Evolutionary conservation across 2,888 invertebrate genomes (phyloP), one percentile per base, ranked within the genome.

Genomic region (Desoria tigrina): DNA sequence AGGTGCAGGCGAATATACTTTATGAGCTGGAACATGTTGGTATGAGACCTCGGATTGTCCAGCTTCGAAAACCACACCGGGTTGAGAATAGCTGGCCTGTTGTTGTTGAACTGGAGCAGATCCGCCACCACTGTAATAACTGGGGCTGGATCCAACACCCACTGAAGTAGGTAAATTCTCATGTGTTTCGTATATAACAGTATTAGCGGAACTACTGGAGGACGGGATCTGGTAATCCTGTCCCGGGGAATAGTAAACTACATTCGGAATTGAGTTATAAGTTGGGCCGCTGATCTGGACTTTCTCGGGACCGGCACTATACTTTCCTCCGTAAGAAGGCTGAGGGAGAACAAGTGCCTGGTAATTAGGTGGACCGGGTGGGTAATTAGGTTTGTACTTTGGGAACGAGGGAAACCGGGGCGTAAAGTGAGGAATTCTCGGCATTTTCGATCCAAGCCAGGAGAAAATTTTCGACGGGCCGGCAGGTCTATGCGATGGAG

Each of bases 401-500:
- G 24, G 26, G 14, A 21, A 28, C 21, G 51, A 37, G 51, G 61
- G 49, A 21, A 23, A 53, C n/a, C 45, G 57, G 11, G 73, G 72
- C 16, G 69, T 54, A n/a, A 68, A 63, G n/a, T 59, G 58, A 11
- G 71, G 68, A 9, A 75, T 54, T 45, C 72, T 75, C 3, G 72
- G 62, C 45, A 75, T 68, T 49, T 67, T 50, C 24, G 70, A 69
- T 9, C 75, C 75, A 1, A 75, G 21, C 75, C 75, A 75, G 21
- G 66, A 71, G 49, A 75, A 73, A 6, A 75, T 64, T 28, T 70
- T 71, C 1, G 70, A 71, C 2, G 70, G 61, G 0, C 70, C 70
- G 4, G 63, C 55, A 1, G 50, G 21, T 32, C 11, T 54, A 39
- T 23, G 21, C 42, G 55, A 53, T 18, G 26, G 54, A 21, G 51